Evolutionary conservation across 2,113 vertebrate genomes (phyloP), one percentile per base, ranked within the genome.

Genomic region (Lepidothrix coronata): DNA sequence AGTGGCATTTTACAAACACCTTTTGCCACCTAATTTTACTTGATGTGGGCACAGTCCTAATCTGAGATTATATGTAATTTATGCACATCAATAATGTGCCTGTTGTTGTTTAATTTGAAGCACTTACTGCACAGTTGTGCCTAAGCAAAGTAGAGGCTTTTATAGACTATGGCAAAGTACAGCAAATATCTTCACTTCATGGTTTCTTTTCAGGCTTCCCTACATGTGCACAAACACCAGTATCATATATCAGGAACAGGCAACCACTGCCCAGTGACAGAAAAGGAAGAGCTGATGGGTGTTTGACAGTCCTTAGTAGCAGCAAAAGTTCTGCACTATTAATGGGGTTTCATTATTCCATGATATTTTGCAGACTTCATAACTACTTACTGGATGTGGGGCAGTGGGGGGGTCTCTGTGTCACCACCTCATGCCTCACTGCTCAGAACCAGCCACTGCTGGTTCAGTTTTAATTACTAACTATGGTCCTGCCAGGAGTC

Each of bases 11-110:
- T 67, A 68, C 43, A 76, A 91, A 22, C 70, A 92, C 85, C 91
- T 93, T 93, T 94, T 95, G 68, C 67, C 79, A 91, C 82, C 75
- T 96, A 62, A 94, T 97, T 97, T 97, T 97, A 83, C 68, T 96
- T 97, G 79, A 93, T 85, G 54, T 48, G 87, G 92, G 68, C 85
- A 85, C 95, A 95, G 21, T 96, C 95, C 95, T 93, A 94, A 96
- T 97, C 96, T 97, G 95, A 97, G 83, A 88, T 93, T 93, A 33
- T 37, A 33, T 31, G 37, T 70, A 49, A 33, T 77, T 9, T 48
- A 19, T 19, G 17, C 12, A 43, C 6, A 33, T 70, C 70, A 62
- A 62, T 82, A 92, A 55, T 13, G 48, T 89, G 75, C 67, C 70
- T 2, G 1, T 82, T 92, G 79, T 79, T 97, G 89, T 95, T 73